phyloP scores from a whole-genome alignment of 2,888 invertebrate genomes.

The Mythimna impura region DNA sequence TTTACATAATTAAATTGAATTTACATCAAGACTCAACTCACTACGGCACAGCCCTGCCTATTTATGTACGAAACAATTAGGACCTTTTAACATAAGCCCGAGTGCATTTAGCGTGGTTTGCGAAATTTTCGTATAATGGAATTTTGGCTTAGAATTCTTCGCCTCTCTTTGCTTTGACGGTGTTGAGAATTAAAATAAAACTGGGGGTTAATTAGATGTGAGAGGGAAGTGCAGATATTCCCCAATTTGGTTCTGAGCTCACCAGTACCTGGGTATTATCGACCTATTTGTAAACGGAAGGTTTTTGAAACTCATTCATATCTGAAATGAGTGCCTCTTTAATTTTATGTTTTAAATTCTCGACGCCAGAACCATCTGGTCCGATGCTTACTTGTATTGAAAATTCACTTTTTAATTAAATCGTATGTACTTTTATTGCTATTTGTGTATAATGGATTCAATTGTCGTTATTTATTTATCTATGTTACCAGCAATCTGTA shows the following conservation, averaged over 20 bases:
- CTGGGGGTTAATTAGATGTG: conserved; percentile 23
- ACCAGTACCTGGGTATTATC: background rate
- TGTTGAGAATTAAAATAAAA: conserved; percentile 39
- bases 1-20: conserved; percentile 77
- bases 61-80: conserved; percentile 62
- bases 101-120: conserved; percentile 52
- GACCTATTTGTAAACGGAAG: background rate
- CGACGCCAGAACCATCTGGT: no score
- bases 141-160: conserved; percentile 38
- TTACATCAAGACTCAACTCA: conserved; percentile 68
- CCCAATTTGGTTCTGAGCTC: background rate
- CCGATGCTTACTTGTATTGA: no score
- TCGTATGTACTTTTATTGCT: no score
- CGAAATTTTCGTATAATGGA: conserved; percentile 43
- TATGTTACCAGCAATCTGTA: no score
- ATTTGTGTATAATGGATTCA: no score
- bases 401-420: no score
- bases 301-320: background rate
- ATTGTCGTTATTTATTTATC: no score
- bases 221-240: background rate
- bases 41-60: conserved; percentile 53
- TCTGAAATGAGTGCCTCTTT: background rate
- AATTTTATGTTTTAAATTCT: no score
- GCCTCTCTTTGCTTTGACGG: conserved; percentile 30
- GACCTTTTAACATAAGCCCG: conserved; percentile 59